Evolutionary conservation across 2,888 invertebrate genomes (phyloP), one percentile per base, ranked within the genome.

Genomic region (Chrysolina americana): DNA sequence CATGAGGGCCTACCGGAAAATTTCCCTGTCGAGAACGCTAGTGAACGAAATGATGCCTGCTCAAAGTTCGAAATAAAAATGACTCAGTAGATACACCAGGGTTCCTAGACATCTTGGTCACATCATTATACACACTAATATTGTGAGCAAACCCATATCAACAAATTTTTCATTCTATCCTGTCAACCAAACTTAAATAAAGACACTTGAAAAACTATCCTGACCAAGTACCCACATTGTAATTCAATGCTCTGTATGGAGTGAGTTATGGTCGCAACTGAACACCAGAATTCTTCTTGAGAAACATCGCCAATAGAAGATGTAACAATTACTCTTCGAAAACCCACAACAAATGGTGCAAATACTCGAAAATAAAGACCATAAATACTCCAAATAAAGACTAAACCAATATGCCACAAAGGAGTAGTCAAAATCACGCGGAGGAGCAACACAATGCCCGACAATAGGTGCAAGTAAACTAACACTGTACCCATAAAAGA

Each of bases 381-480:
- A 77, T 81, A 82, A 81, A 81, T 81, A 82, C 75, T 47, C 75
- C 75, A 80, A 78, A 79, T 79, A 81, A 78, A 80, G 79, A 80
- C 75, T 83, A 84, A 85, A 84, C 84, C 83, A 83, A 83, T 83
- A 81, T 83, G 78, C 77, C 73, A 84, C 83, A 84, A 85, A 81
- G 79, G 78, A 80, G 76, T 79, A 84, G 85, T 84, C 84, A 85
- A 84, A 78, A 83, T 78, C 82, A 80, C 76, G 80, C 78, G 76
- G 83, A 78, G 83, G 66, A 66, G 76, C 76, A 53, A 71, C 73
- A 81, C 78, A 80, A 82, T 78, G 79, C 47, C 50, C 36, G 69
- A 76, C 76, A 76, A 75, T 68, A 50, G 73, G 64, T 69, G 64
- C 65, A 78, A 74, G 74, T 74, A 68, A 70, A 74, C 66, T 68